Conservation (phyloP, 2,797 vertebrate genomes). For the Columba guinea region DNA sequence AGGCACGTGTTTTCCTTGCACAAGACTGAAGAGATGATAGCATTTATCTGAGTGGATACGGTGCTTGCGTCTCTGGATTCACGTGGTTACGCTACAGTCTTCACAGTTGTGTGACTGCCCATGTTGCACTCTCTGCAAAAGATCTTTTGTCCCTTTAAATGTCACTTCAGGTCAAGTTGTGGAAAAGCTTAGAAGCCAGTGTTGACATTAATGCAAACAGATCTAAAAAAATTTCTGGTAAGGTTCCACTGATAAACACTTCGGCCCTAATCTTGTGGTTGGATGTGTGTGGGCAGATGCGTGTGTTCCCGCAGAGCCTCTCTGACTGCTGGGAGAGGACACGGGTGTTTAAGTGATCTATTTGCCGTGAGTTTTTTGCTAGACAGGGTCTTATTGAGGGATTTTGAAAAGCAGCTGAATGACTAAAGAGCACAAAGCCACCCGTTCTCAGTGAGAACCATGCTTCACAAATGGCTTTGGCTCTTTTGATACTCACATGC, state of each 20-base stretch:
- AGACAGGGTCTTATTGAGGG: not conserved
- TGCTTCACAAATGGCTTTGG: not conserved
- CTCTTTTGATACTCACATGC: not conserved
- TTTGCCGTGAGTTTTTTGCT: not conserved
- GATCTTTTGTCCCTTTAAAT: conserved; percentile 26
- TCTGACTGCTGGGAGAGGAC: not conserved
- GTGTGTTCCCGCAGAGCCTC: not conserved
- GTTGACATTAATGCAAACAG: not conserved
- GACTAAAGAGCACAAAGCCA: not conserved
- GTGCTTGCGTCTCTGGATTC: not conserved
- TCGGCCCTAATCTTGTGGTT: not conserved
- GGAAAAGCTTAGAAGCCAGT: not conserved
- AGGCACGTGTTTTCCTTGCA: not conserved
- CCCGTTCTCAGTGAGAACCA: not conserved
- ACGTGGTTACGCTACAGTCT: rapidly evolving
- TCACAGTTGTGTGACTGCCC: not conserved
- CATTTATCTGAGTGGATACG: not conserved
- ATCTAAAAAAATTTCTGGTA: not conserved
- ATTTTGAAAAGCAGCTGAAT: not conserved
- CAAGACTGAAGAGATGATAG: not conserved
- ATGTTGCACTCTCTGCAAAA: not conserved
- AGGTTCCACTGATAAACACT: not conserved
- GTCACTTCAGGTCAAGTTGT: not conserved
- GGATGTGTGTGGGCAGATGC: not conserved
- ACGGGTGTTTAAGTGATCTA: not conserved